phyloP scores from a whole-genome alignment of 2,888 invertebrate genomes.

The Cephus runcator region DNA sequence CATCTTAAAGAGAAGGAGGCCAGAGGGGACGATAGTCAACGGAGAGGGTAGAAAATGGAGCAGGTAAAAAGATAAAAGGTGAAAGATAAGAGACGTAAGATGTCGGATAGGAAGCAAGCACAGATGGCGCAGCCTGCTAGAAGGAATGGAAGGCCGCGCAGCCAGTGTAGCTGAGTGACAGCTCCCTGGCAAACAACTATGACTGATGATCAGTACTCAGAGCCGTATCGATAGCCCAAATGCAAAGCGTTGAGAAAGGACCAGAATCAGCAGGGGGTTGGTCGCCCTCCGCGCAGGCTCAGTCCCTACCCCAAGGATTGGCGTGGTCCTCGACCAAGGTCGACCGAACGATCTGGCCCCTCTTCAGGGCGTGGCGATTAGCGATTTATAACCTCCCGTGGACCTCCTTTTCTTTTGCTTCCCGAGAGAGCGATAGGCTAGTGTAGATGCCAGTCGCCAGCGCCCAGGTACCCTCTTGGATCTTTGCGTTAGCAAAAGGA shows the following conservation, averaged over 20 bases:
- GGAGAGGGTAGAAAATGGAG: too few relatives aligned
- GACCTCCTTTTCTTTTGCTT: background rate
- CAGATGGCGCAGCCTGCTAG: too few relatives aligned
- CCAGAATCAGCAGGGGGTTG: slow-evolving; percentile 11
- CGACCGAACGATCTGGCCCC: background rate
- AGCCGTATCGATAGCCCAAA: slow-evolving; percentile 16
- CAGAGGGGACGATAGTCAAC: too few relatives aligned
- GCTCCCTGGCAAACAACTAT: slow-evolving; percentile 43
- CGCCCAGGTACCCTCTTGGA: too few relatives aligned
- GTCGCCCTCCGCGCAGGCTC: slow-evolving; percentile 13
- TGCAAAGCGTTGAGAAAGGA: background rate
- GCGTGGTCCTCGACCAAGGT: slow-evolving; percentile 5
- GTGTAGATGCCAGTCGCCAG: too few relatives aligned
- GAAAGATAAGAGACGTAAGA: too few relatives aligned
- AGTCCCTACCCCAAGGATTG: slow-evolving; percentile 20
- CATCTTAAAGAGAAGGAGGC: too few relatives aligned
- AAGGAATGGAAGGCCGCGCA: too few relatives aligned
- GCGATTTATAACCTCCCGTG: slow-evolving; percentile 3
- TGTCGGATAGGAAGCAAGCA: too few relatives aligned
- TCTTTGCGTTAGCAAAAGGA: too few relatives aligned
- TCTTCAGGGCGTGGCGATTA: slow-evolving; percentile 2
- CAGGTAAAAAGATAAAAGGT: too few relatives aligned
- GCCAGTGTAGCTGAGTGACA: slow-evolving; percentile 25
- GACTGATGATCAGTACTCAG: slow-evolving; percentile 39
- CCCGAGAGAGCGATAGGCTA: background rate